These are phyloP conservation scores for Drosophila pallidifrons DNA, from an alignment of 1,140 invertebrate species.

Conservation along the genomic window DNA sequence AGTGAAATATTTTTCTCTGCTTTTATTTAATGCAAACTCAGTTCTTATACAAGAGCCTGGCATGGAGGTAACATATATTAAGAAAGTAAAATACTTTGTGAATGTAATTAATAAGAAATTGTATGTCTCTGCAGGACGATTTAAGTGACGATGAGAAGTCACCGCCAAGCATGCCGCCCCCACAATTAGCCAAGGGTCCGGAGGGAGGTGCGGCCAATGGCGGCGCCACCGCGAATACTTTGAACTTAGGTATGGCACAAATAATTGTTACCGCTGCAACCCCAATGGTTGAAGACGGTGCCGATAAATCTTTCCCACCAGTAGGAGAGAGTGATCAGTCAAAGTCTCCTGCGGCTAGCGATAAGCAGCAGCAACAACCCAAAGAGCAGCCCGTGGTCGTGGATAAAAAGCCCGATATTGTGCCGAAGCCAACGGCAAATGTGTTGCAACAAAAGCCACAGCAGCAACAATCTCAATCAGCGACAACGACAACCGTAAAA, in stretches of 20 bases:
- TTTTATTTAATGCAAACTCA: slow-evolving; percentile 78
- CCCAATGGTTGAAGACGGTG: slow-evolving; percentile 92
- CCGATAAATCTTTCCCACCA: slow-evolving; percentile 85
- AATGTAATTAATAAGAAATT: neutral
- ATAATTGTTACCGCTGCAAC: slow-evolving; percentile 96
- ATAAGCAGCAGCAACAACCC: slow-evolving; percentile 23
- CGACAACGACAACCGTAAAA: slow-evolving; percentile 72
- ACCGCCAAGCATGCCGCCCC: slow-evolving; percentile 77
- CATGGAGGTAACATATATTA: slow-evolving; percentile 69
- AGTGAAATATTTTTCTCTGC: slow-evolving; percentile 52
- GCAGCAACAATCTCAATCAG: slow-evolving; percentile 4
- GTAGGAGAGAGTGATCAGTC: slow-evolving; percentile 73
- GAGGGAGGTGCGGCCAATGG: slow-evolving; percentile 76
- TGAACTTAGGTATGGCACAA: slow-evolving; percentile 90
- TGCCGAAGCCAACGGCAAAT: slow-evolving; percentile 81
- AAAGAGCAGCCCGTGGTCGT: slow-evolving; percentile 39
- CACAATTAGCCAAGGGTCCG: slow-evolving; percentile 67
- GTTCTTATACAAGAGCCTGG: slow-evolving; percentile 84
- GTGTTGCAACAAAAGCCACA: slow-evolving; percentile 82
- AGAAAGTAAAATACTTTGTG: neutral
- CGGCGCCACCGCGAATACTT: slow-evolving; percentile 52
- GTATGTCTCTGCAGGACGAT: slow-evolving; percentile 68
- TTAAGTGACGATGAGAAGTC: slow-evolving; percentile 80
- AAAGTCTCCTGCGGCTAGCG: slow-evolving; percentile 16
- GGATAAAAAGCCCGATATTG: slow-evolving; percentile 73